Evolutionary conservation across 2,113 vertebrate species (phyloP).

Genomic region (Corythornis cristatus): DNA sequence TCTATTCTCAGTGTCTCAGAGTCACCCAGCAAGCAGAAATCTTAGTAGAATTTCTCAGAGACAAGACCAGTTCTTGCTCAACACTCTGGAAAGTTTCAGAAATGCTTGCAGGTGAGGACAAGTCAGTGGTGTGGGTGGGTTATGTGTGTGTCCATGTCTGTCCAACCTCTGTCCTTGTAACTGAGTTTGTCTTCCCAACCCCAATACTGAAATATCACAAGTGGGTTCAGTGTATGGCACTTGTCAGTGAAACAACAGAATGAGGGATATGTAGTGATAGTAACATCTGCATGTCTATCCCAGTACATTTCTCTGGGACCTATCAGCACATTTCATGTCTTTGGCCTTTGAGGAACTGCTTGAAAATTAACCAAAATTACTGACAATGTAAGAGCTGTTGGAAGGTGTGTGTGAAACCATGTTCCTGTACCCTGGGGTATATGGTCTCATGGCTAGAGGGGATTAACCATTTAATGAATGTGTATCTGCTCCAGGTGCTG

Average conservation of each 20-base stretch:
- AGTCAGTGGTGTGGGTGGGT: neutral
- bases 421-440: neutral
- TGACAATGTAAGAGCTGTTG: neutral
- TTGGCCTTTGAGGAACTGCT: neutral
- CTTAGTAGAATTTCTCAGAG: constrained; percentile 56
- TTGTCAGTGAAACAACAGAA: neutral
- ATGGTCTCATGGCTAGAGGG: neutral
- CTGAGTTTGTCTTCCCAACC: neutral
- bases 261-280: neutral
- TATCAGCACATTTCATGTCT: neutral
- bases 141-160: neutral
- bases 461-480: neutral
- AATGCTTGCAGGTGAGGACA: constrained; percentile 88
- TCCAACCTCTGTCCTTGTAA: neutral
- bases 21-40: constrained; percentile 24
- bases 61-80: constrained; percentile 79
- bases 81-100: constrained; percentile 83
- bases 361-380: neutral
- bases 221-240: neutral
- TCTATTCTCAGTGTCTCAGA: constrained; percentile 47
- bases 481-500: neutral
- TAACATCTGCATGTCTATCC: neutral
- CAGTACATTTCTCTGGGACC: neutral
- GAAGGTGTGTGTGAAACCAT: neutral
- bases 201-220: neutral